Evolutionary conservation across 92 coral and sea anemone species (phyloP), one percentile per base, ranked within the genome.

Genomic region (Porites lobata): DNA sequence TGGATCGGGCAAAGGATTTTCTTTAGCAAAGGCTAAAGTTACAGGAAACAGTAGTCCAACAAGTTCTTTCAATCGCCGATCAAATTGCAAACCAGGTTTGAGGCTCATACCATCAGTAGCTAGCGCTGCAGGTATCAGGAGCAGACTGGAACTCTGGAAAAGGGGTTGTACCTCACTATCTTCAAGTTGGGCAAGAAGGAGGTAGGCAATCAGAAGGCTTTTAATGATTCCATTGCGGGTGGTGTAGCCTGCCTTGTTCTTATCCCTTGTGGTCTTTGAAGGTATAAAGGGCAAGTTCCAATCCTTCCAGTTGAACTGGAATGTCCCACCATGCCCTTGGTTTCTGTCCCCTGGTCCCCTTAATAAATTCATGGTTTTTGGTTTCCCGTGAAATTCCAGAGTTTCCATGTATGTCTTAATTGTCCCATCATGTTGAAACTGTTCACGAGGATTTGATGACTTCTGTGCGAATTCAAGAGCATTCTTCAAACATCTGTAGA

Each of bases 151-250:
- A 19, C 29, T 65, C 26, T 75, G 54, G 13, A 81, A 20, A 32
- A 88, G 83, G 14, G 91, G 87, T 21, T 75, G 75, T 73, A 88
- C 87, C 68, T 69, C 87, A 75, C 91, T 81, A 50, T 88, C 91
- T 61, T 51, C 82, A 24, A 63, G 82, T 26, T 65, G 24, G 67
- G 87, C 69, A 11, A 88, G 72, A 19, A 87, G 80, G 47, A 81
- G 87, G 75, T 73, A 75, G 5, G 76, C 20, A 66, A 68, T 81
- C n/a, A 88, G 57, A 43, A 88, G 76, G 71, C 91, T 69, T 75
- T 88, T 88, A 67, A 88, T 59, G 26, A 81, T 77, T 24, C 87
- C 87, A 81, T 69, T 81, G 53, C 66, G 80, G 47, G 91, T 88
- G 9, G 91, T 81, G 56, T 81, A 88, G 62, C 91, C 91, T 4